These are phyloP conservation scores for Eupithecia inturbata DNA, from an alignment of 2,888 invertebrate species.

Conservation along the genomic window DNA sequence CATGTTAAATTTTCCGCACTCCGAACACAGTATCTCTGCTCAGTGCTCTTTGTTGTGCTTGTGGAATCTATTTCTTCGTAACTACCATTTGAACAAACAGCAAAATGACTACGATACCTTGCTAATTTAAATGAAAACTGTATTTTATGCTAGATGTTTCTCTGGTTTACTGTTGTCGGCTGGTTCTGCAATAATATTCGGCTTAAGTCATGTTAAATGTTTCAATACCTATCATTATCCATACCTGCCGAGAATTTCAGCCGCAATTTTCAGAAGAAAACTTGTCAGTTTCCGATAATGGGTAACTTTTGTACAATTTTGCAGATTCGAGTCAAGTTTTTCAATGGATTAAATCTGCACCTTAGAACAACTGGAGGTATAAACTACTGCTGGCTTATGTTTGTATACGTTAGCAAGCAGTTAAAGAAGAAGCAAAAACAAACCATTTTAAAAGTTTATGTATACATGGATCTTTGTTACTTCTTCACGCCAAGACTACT, in stretches of 20 bases:
- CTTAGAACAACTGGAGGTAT: neutral
- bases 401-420: neutral
- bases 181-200: neutral
- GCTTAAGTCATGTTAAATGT: too few relatives aligned
- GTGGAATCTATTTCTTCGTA: neutral
- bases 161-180: neutral
- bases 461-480: too few relatives aligned
- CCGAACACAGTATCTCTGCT: neutral
- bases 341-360: neutral
- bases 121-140: neutral
- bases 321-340: too few relatives aligned
- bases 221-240: too few relatives aligned
- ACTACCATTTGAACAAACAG: neutral
- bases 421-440: neutral
- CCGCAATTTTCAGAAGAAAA: too few relatives aligned
- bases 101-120: neutral
- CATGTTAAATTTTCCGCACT: conserved; percentile 13
- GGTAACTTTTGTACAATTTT: too few relatives aligned
- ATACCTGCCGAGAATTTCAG: too few relatives aligned
- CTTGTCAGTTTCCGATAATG: too few relatives aligned
- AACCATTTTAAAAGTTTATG: too few relatives aligned
- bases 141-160: neutral
- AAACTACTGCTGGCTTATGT: neutral
- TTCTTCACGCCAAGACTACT: too few relatives aligned
- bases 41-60: neutral